Conservation (phyloP, 2,888 invertebrate genomes). For the Miltochrista miniata region DNA sequence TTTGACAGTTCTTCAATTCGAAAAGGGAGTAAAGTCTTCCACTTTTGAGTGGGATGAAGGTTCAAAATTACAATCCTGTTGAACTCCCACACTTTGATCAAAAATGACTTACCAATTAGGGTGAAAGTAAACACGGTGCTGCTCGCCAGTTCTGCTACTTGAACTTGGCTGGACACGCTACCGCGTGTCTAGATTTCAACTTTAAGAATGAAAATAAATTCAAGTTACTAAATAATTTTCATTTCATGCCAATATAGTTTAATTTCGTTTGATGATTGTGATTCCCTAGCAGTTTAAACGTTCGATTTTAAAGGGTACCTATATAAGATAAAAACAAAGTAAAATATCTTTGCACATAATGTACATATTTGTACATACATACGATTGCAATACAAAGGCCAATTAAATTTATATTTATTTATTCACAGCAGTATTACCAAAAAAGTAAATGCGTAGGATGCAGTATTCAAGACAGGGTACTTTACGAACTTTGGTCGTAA, state of each 20-base stretch:
- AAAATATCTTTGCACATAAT: no score
- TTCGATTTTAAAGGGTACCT: slow-evolving; percentile 4
- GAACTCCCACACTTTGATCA: not conserved
- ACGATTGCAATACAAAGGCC: not conserved
- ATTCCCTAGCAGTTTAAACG: not conserved
- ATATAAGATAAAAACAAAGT: no score
- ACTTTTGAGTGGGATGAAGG: no score
- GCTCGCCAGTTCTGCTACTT: no score
- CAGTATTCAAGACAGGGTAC: slow-evolving; percentile 1
- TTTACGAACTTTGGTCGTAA: slow-evolving; percentile 31
- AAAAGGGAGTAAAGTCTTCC: not conserved
- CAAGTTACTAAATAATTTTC: slow-evolving; percentile 42
- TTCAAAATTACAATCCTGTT: slow-evolving; percentile 5
- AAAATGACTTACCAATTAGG: slow-evolving; percentile 19
- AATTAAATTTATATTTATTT: not conserved
- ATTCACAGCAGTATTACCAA: slow-evolving; percentile 31
- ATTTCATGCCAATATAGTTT: slow-evolving; percentile 31
- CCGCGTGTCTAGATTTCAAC: no score
- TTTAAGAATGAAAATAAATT: slow-evolving; percentile 47
- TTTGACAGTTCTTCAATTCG: not conserved
- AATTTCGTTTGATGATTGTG: no score
- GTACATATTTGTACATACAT: not conserved
- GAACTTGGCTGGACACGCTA: no score
- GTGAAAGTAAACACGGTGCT: no score
- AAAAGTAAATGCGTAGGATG: slow-evolving; percentile 18